A percentile compares a stretch with the other conserved stretches of the same genome.
Conservation (phyloP, 2,113 vertebrate species). For the Setophaga coronata region DNA sequence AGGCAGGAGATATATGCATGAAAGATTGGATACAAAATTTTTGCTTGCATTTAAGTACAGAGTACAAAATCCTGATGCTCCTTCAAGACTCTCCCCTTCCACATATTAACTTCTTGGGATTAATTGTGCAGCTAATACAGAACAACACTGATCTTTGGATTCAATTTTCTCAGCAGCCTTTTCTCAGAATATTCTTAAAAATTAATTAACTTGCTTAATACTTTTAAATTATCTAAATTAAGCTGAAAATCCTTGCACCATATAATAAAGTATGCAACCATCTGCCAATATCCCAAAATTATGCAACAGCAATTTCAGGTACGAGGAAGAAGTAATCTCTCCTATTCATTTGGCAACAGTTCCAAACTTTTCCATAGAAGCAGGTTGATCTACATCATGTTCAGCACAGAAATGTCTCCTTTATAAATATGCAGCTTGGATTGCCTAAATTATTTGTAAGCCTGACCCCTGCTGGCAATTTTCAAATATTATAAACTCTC, state of each 20-base stretch:
- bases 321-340: not conserved
- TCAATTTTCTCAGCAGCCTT: not conserved
- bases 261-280: not conserved
- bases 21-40: not conserved
- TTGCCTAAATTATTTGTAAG: slow-evolving; percentile 60
- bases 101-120: not conserved
- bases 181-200: not conserved
- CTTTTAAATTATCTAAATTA: not conserved
- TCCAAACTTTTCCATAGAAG: not conserved
- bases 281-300: not conserved
- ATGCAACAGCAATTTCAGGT: not conserved
- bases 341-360: not conserved
- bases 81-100: not conserved
- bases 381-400: not conserved
- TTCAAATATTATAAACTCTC: not conserved
- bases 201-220: not conserved
- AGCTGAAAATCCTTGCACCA: not conserved
- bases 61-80: not conserved
- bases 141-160: not conserved
- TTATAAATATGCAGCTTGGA: slow-evolving; percentile 1
- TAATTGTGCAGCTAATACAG: not conserved
- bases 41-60: not conserved
- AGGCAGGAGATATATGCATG: not conserved
- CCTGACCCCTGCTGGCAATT: slow-evolving; percentile 62
- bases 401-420: not conserved